Evolutionary conservation across 2,888 invertebrate genomes (phyloP).

Genomic region (Calameuta pallipes): DNA sequence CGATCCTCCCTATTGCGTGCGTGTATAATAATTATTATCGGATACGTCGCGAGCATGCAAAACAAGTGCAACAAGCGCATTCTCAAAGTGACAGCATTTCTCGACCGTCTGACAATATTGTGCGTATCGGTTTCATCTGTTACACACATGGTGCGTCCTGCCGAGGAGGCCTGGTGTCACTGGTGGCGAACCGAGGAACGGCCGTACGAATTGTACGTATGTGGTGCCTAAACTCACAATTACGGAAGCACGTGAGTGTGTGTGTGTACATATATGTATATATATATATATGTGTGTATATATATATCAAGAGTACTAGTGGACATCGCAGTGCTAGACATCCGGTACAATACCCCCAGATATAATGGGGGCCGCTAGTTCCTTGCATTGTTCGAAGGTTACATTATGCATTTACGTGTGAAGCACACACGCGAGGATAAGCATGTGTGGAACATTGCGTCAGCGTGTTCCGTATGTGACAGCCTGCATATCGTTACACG

Average conservation of each 20-base stretch:
- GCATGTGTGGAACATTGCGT: neutral
- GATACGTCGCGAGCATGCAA: neutral
- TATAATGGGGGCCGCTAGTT: slow-evolving; percentile 57
- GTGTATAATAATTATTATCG: neutral
- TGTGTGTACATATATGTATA: neutral
- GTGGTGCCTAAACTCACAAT: neutral
- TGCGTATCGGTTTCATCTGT: neutral
- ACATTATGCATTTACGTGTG: slow-evolving; percentile 43
- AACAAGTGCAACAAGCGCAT: neutral
- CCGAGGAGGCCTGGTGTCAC: neutral
- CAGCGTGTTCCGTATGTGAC: neutral
- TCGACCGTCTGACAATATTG: neutral
- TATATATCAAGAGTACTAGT: slow-evolving; percentile 13
- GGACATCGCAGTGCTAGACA: slow-evolving; percentile 54
- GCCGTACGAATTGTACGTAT: neutral
- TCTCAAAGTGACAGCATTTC: neutral
- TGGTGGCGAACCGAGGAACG: neutral
- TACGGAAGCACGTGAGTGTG: neutral
- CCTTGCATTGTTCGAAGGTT: slow-evolving; percentile 59
- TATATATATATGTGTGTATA: too few species aligned
- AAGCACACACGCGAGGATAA: slow-evolving; percentile 3
- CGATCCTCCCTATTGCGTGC: neutral
- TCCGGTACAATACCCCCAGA: slow-evolving; percentile 62
- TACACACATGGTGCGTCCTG: neutral
- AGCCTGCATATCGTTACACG: neutral